Evolutionary conservation across 1,140 invertebrate genomes (phyloP), one percentile per base, ranked within the genome.

Genomic region (Heliconius himera): DNA sequence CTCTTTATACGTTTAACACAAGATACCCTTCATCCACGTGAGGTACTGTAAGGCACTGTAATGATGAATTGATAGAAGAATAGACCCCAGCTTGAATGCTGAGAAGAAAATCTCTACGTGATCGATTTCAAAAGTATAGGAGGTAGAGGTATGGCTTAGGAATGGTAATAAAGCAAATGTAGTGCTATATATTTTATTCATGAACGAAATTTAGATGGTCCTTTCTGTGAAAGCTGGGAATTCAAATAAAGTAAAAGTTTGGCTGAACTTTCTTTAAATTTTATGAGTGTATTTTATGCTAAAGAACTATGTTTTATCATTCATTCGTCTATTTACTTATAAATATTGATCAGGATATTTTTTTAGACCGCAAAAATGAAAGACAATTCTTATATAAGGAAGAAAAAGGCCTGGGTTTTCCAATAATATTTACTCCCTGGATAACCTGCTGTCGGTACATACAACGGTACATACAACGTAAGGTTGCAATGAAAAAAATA

Each of bases 61-160:
- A 66, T 29, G 56, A 66, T 66, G 16, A 66, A 66, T 66, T 66
- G 56, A 66, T 11, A 66, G 22, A 66, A 5, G 22, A 66, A 66
- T 66, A 66, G 9, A 29, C 29, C 22, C n/a, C 56, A 66, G 22
- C 22, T 66, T 26, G 56, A 26, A 26, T 66, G 22, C 56, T 22
- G 20, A 5, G 22, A 66, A 3, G 56, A 16, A 66, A 66, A 66
- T 29, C 60, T 66, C 22, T 29, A 16, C 60, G 60, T 66, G 60
- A 66, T 66, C 60, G 22, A 66, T 66, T 66, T 66, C 60, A 66
- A 66, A 66, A 66, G 60, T 66, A 66, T 66, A 66, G 5, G 26
- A 66, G 60, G 9, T 56, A 56, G 26, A 66, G 60, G 9, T 56
- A 56, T 56, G 22, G 56, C 56, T 66, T 29, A n/a, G 60, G 26